Conservation (phyloP, 2,888 invertebrate genomes). For the Drosophila ustulata region DNA sequence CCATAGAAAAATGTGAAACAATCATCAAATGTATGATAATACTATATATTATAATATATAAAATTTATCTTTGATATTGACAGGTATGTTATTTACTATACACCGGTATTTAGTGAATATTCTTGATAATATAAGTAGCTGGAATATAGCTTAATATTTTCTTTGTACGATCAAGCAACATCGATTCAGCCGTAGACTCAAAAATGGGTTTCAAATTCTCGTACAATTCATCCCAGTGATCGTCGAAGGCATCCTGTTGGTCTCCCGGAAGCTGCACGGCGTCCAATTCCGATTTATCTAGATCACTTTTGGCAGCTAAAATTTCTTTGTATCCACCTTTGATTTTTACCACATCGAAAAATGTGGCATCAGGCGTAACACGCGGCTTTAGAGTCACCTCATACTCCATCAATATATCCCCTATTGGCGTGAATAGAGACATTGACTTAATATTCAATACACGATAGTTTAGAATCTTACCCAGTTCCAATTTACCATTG, state of each 20-base stretch:
- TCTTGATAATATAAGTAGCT: neutral
- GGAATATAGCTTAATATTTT: neutral
- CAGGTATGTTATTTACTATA: too few relatives aligned
- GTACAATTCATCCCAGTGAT: neutral
- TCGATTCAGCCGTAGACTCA: neutral
- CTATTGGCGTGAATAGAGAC: too few relatives aligned
- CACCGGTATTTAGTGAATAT: neutral
- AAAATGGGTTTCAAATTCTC: neutral
- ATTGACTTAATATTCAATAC: too few relatives aligned
- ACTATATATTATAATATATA: too few relatives aligned
- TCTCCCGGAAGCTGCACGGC: too few relatives aligned
- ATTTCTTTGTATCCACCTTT: neutral
- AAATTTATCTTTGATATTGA: too few relatives aligned
- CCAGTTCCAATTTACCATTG: slow-evolving; percentile 2
- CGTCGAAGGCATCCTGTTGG: neutral
- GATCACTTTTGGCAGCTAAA: neutral
- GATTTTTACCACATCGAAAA: neutral
- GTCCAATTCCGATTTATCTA: neutral
- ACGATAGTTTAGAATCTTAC: neutral
- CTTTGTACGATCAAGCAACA: neutral
- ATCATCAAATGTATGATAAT: too few relatives aligned
- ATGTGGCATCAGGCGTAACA: neutral
- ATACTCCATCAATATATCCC: too few relatives aligned
- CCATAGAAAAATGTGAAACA: neutral
- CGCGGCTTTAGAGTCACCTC: neutral